Conservation (phyloP, 2,113 vertebrate species). For the Eidolon helvum region DNA sequence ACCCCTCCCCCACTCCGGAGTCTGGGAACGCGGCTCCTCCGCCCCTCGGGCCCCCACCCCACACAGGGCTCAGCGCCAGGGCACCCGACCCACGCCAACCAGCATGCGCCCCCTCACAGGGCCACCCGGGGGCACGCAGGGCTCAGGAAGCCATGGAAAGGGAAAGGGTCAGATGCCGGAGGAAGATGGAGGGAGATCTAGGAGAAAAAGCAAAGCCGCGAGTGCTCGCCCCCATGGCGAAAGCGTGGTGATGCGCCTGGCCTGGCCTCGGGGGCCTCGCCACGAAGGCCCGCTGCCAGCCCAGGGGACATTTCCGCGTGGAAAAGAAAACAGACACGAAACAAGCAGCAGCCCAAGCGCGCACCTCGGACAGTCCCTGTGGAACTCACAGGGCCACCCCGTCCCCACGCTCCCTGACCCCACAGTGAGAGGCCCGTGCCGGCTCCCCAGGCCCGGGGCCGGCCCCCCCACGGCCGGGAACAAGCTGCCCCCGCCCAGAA, state of each 20-base stretch:
- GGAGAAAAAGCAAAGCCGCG: constrained; percentile 38
- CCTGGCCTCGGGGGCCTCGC: neutral
- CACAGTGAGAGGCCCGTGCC: too few relatives aligned
- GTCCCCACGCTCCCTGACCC: neutral
- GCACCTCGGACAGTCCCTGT: constrained; percentile 70
- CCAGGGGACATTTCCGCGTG: neutral
- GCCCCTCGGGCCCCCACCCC: neutral
- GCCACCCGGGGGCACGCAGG: neutral
- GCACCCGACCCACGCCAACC: neutral
- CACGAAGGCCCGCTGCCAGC: neutral
- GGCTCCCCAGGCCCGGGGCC: too few relatives aligned
- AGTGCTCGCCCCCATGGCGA: neutral
- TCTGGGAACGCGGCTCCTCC: neutral
- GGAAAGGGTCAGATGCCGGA: neutral
- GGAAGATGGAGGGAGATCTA: neutral
- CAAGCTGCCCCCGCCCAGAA: neutral
- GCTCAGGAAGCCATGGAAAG: neutral
- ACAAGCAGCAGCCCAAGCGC: constrained; percentile 60
- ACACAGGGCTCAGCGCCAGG: neutral
- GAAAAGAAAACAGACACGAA: constrained; percentile 46
- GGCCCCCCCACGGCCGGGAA: too few relatives aligned
- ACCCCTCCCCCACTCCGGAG: neutral
- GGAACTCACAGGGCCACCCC: constrained; percentile 67
- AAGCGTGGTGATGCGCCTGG: neutral
- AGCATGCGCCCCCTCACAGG: neutral